Evolutionary conservation across 2,797 vertebrate genomes (phyloP).

Genomic region (Gadopsis bispinosus): DNA sequence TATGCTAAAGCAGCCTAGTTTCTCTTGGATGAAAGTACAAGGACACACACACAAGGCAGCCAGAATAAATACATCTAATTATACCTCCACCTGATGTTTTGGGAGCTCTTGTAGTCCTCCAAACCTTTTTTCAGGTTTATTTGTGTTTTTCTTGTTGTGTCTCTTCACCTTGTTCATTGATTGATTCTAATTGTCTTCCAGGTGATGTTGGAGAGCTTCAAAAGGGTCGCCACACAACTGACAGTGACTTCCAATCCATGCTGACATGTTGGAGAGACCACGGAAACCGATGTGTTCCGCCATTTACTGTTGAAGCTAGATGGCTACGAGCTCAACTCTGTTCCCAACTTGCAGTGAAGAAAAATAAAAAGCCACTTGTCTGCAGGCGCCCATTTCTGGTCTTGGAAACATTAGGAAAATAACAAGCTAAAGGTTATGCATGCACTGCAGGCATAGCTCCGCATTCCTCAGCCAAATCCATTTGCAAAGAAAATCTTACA

Average conservation of each 20-base stretch:
- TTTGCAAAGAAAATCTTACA: slow-evolving; percentile 49
- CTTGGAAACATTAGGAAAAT: slow-evolving; percentile 62
- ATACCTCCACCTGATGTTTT: slow-evolving; percentile 20
- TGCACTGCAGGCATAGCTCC: slow-evolving; percentile 55
- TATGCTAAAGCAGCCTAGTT: slow-evolving; percentile 53
- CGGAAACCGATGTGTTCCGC: slow-evolving; percentile 31
- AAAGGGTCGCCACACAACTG: slow-evolving; percentile 47
- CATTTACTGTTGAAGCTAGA: slow-evolving; percentile 44
- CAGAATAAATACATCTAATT: slow-evolving; percentile 38
- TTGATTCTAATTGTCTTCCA: slow-evolving; percentile 62
- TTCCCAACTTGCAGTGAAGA: slow-evolving; percentile 30
- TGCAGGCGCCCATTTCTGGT: slow-evolving; percentile 49
- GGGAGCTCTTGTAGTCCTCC: neutral
- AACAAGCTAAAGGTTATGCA: slow-evolving; percentile 67
- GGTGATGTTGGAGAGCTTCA: slow-evolving; percentile 64
- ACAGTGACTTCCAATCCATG: slow-evolving; percentile 15
- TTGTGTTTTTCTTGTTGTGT: slow-evolving; percentile 10
- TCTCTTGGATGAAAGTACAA: slow-evolving; percentile 46
- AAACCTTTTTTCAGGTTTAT: neutral
- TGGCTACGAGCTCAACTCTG: slow-evolving; percentile 52
- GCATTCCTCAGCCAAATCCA: slow-evolving; percentile 36
- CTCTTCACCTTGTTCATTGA: slow-evolving; percentile 12
- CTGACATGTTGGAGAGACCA: slow-evolving; percentile 50
- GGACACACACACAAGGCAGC: slow-evolving; percentile 2
- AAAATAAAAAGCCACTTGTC: slow-evolving; percentile 29